phyloP scores from a whole-genome alignment of 2,113 vertebrate genomes.

The Asarcornis scutulata region DNA sequence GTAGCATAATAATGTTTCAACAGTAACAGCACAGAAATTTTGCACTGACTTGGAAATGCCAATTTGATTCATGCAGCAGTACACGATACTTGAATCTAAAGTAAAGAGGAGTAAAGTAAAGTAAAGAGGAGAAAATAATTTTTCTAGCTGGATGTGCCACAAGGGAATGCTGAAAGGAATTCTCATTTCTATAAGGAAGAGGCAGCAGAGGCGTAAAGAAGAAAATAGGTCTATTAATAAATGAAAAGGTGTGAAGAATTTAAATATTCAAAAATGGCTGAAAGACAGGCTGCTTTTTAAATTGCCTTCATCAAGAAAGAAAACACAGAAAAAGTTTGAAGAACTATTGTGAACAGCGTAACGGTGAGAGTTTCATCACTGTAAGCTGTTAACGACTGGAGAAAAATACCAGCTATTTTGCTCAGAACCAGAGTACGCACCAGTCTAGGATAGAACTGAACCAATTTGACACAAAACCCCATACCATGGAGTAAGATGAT shows the following conservation, averaged over 20 bases:
- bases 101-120: not conserved
- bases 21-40: not conserved
- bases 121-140: not conserved
- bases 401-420: not conserved
- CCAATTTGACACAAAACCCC: not conserved
- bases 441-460: not conserved
- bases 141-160: not conserved
- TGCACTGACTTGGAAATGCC: not conserved
- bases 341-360: not conserved
- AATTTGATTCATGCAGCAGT: not conserved
- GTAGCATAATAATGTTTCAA: not conserved
- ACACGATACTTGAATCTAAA: not conserved
- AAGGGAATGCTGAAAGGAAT: not conserved
- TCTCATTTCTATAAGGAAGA: not conserved
- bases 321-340: not conserved
- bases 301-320: not conserved
- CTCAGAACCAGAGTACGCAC: not conserved
- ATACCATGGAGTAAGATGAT: not conserved
- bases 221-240: not conserved
- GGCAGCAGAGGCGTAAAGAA: not conserved
- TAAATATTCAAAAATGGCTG: not conserved
- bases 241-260: not conserved
- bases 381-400: not conserved
- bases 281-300: not conserved
- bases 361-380: not conserved